A percentile compares a stretch with the other conserved stretches of the same genome.
Conservation (phyloP, 2,113 vertebrate genomes). For the Conger conger region DNA sequence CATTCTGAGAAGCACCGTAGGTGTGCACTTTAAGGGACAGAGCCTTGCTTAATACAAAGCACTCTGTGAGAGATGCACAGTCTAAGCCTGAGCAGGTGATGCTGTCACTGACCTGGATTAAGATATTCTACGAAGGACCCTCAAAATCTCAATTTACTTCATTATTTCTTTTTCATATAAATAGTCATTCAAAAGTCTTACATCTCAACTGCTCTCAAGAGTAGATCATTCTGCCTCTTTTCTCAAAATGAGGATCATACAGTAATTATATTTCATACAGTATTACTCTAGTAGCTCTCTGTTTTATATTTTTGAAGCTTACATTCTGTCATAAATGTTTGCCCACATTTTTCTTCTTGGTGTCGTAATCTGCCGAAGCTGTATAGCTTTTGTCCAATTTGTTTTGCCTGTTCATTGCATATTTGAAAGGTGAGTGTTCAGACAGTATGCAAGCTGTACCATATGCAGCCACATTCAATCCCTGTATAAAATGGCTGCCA, state of each 20-base stretch:
- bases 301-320: neutral
- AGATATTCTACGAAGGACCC: neutral
- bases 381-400: neutral
- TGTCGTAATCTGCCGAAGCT: conserved; percentile 12
- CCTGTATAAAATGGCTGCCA: neutral
- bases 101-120: neutral
- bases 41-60: too few species aligned
- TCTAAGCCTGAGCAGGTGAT: neutral
- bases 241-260: neutral
- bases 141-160: neutral
- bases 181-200: too few species aligned
- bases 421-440: neutral
- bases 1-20: neutral
- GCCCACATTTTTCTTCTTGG: neutral
- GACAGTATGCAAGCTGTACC: neutral
- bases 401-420: neutral
- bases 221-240: neutral
- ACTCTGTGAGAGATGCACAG: too few species aligned
- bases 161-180: neutral
- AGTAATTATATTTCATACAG: neutral
- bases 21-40: too few species aligned
- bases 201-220: neutral
- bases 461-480: neutral
- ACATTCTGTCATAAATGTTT: neutral
- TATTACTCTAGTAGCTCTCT: neutral